Conservation (phyloP, 1,140 invertebrate species). For the Diachasma alloeum region DNA sequence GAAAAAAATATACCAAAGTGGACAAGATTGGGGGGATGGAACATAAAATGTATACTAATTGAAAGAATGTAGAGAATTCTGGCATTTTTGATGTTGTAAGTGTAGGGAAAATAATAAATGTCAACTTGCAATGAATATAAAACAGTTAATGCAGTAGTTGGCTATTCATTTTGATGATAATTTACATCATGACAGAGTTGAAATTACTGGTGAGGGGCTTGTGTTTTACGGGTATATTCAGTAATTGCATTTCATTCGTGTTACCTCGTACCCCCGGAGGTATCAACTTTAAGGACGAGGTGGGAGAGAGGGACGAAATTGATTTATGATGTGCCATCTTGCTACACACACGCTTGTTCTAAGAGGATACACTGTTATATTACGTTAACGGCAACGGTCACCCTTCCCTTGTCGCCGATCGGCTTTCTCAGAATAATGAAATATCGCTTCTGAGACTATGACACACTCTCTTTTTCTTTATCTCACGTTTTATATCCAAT, state of each 20-base stretch:
- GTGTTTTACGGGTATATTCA: slow-evolving; percentile 10
- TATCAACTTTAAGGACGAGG: slow-evolving; percentile 12
- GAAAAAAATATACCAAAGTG: not conserved
- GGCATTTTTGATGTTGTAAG: not conserved
- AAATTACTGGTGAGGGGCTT: not conserved
- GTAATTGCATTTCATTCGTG: slow-evolving; percentile 40
- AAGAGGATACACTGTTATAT: not conserved
- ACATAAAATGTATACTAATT: slow-evolving; percentile 18
- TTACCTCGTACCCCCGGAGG: not conserved
- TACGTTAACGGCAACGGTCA: not conserved
- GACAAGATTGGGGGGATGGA: not conserved
- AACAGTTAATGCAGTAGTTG: not conserved
- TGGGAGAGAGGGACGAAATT: slow-evolving; percentile 26
- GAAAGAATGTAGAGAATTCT: slow-evolving; percentile 9
- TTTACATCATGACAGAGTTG: not conserved
- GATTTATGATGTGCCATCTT: slow-evolving; percentile 35
- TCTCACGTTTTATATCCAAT: slow-evolving; percentile 18
- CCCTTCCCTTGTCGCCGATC: slow-evolving; percentile 22
- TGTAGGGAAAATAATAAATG: not conserved
- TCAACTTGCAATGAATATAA: not conserved
- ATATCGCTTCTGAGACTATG: slow-evolving; percentile 26
- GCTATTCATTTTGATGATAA: not conserved
- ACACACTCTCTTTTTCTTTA: not conserved
- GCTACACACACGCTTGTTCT: slow-evolving; percentile 27
- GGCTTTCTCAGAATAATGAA: slow-evolving; percentile 37